These are phyloP conservation scores for Tipula confusa DNA, from an alignment of 2,888 invertebrate genomes.

Conservation along the genomic window DNA sequence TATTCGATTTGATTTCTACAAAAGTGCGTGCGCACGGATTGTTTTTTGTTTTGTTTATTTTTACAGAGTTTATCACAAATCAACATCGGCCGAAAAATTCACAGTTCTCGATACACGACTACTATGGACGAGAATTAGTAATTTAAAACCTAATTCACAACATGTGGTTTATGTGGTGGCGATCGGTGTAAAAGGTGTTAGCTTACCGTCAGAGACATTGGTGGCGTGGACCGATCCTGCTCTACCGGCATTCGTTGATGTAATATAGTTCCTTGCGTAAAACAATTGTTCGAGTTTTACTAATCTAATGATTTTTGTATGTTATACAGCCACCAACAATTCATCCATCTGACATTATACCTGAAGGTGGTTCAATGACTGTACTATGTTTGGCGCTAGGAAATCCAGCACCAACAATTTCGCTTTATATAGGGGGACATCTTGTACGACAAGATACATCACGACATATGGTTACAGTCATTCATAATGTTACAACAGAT, in stretches of 20 bases:
- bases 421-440: constrained; percentile 66
- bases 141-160: constrained; percentile 73
- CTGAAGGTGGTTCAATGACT: constrained; percentile 83
- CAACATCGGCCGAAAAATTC: constrained; percentile 58
- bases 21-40: background rate
- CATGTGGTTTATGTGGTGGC: constrained; percentile 76
- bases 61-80: constrained; percentile 65
- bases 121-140: constrained; percentile 66
- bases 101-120: constrained; percentile 62
- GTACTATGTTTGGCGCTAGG: constrained; percentile 81
- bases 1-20: too few species aligned
- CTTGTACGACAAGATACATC: constrained; percentile 79
- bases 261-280: constrained; percentile 47
- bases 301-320: constrained; percentile 31
- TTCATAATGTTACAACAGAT: constrained; percentile 76
- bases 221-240: constrained; percentile 86
- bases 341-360: constrained; percentile 75
- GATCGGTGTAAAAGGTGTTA: constrained; percentile 63
- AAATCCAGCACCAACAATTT: constrained; percentile 79
- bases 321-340: constrained; percentile 69
- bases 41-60: too few species aligned
- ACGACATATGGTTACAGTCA: constrained; percentile 80
- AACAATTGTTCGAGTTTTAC: background rate
- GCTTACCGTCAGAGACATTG: constrained; percentile 74
- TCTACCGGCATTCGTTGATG: constrained; percentile 81